Evolutionary conservation across 2,797 vertebrate genomes (phyloP), one percentile per base, ranked within the genome.

Genomic region (Glyptemys insculpta): DNA sequence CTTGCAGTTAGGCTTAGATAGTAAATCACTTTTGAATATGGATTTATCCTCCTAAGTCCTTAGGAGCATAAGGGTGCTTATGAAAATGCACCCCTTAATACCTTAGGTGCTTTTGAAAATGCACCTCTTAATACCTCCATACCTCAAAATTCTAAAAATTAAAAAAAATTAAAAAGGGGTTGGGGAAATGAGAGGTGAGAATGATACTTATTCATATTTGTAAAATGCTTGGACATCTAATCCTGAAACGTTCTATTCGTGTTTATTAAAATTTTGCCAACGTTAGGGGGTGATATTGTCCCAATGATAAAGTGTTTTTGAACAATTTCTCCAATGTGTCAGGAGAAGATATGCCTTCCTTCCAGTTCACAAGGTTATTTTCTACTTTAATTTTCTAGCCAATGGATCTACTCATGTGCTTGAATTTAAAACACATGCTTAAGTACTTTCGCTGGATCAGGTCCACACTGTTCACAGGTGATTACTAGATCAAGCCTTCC

Each of bases 261-360:
- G 59, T 84, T 72, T 78, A 59, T 1, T 76, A 11, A 52, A 85
- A 15, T 59, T 93, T 88, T 96, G 37, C 34, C 76, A 79, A 94
- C 92, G 27, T 34, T 7, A 53, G 4, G 4, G 79, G 5, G 86
- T 80, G 52, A 41, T 82, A 88, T 37, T 18, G 47, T 85, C 86
- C 54, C 47, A 74, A 21, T 47, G 86, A 29, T 50, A 87, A 52
- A 86, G 79, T 3, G 54, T 18, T 90, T 96, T 56, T 94, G 80
- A 91, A 84, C 79, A 79, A 68, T 79, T 84, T 91, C 15, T 79
- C 12, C 29, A 29, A 1, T 1, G 1, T 78, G 53, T n/a, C 86
- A 72, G 27, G 41, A 50, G 37, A 57, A 88, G 25, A 68, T 74
- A 4, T 12, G 4, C 72, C 31, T 87, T 91, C 34, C 88, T 23